Evolutionary conservation across 2,888 invertebrate genomes (phyloP).

Genomic region (Dione vanillae): DNA sequence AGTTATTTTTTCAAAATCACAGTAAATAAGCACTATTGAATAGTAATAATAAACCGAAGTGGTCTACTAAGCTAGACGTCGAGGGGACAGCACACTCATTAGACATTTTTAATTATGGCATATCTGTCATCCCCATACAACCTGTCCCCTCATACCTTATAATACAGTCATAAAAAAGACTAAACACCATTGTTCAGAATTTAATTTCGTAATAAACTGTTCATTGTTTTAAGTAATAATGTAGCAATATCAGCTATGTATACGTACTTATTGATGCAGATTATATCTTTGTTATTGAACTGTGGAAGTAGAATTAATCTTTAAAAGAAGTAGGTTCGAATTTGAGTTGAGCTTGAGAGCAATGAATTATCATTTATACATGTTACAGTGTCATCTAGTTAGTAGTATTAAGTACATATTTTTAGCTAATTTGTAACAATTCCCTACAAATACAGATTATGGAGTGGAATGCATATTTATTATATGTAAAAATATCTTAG

Average conservation of each 20-base stretch:
- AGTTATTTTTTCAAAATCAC: conserved; percentile 12
- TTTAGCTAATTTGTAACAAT: no score
- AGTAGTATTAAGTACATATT: no score
- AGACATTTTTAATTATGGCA: conserved; percentile 45
- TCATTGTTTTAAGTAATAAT: background rate
- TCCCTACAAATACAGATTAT: no score
- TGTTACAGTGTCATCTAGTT: no score
- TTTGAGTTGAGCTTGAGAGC: no score
- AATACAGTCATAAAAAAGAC: conserved; percentile 24
- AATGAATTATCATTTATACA: no score
- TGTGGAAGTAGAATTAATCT: no score
- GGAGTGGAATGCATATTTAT: no score
- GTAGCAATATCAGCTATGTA: background rate
- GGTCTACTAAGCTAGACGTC: conserved; percentile 27
- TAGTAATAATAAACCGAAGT: conserved; percentile 22
- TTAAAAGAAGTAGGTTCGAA: no score
- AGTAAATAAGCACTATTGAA: conserved; percentile 2
- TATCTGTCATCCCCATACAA: conserved; percentile 41
- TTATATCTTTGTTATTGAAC: background rate
- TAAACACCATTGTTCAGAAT: conserved; percentile 15
- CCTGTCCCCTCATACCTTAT: conserved; percentile 27
- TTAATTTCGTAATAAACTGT: conserved; percentile 10
- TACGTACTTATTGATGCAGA: background rate
- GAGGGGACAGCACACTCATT: conserved; percentile 39
- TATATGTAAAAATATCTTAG: no score